These are phyloP conservation scores for Lasioglossum zephyrum DNA, from an alignment of 2,888 invertebrate genomes.

Conservation along the genomic window DNA sequence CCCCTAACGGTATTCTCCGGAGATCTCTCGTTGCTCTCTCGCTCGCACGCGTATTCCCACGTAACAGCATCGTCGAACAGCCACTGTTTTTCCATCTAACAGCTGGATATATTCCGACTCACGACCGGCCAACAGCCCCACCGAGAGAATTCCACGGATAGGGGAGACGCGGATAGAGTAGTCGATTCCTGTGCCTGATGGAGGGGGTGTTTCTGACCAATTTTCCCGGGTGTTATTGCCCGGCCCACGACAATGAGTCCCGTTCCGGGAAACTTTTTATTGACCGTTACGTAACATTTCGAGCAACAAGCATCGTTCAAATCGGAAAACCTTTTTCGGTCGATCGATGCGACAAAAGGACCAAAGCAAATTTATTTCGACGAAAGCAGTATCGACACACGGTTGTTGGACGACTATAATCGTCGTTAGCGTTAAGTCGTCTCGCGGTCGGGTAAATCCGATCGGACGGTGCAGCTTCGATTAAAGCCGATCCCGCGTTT, in stretches of 20 bases:
- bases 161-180: constrained; percentile 23
- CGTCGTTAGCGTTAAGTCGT: too few species aligned
- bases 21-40: constrained; percentile 16
- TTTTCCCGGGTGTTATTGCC: constrained; percentile 30
- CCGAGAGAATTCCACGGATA: constrained; percentile 53
- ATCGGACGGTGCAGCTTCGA: too few species aligned
- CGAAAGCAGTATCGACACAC: too few species aligned
- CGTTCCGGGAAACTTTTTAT: background rate
- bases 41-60: constrained; percentile 1
- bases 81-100: constrained; percentile 40
- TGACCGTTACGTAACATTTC: background rate
- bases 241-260: constrained; percentile 37
- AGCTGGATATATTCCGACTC: constrained; percentile 56
- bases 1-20: constrained; percentile 27
- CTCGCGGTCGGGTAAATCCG: too few species aligned
- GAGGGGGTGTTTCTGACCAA: constrained; percentile 41
- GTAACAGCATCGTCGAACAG: background rate
- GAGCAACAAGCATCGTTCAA: background rate
- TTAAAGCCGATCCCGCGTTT: too few species aligned
- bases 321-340: background rate
- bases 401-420: too few species aligned
- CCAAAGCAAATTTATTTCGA: too few species aligned
- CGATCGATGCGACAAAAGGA: background rate
- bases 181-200: constrained; percentile 21
- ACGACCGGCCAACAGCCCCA: constrained; percentile 54